Conservation (phyloP, 2,113 vertebrate genomes). For the Campylomormyrus numenius region DNA sequence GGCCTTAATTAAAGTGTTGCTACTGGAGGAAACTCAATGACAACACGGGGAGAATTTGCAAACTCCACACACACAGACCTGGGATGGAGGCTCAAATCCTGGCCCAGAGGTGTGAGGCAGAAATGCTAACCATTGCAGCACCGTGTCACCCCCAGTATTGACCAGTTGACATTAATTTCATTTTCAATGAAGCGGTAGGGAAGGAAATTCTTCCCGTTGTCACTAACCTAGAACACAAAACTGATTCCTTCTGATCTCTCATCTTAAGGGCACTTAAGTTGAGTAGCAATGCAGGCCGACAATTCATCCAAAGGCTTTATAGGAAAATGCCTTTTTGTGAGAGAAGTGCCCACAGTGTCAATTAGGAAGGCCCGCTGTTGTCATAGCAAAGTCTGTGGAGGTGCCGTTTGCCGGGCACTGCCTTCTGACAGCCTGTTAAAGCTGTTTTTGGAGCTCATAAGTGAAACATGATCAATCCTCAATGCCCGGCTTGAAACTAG, state of each 20-base stretch:
- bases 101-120: background rate
- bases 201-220: background rate
- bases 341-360: slow-evolving; percentile 2
- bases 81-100: background rate
- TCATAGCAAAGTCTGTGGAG: background rate
- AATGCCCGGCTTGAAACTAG: background rate
- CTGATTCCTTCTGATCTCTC: background rate
- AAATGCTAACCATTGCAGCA: background rate
- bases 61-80: background rate
- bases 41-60: background rate
- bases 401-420: background rate
- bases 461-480: background rate
- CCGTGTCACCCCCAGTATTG: background rate
- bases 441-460: background rate
- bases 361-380: background rate
- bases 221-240: background rate
- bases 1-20: no score
- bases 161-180: background rate
- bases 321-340: slow-evolving; percentile 12
- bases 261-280: slow-evolving; percentile 2
- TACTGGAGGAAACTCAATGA: background rate
- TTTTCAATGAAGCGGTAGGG: background rate
- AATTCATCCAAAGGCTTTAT: slow-evolving; percentile 1
- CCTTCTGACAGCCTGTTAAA: background rate
- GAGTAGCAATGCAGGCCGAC: background rate